Base-by-base conservation (phyloP, 2,888 invertebrate species). In the Mythimna ferrago region DNA sequence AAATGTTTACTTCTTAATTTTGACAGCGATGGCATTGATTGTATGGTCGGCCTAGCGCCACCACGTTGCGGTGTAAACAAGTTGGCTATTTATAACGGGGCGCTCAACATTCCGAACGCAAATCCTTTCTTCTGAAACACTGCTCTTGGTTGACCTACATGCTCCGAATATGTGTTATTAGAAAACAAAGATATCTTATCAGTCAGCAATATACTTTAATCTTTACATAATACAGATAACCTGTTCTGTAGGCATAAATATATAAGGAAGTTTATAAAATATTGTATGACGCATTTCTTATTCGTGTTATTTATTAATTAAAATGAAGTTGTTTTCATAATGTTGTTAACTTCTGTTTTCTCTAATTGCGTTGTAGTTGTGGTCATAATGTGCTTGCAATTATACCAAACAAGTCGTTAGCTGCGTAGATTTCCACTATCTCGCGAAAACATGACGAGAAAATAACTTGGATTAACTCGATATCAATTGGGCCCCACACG, bases 161-260 rank as follows among this genome's bases (percentile, higher is more conserved):
- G 62, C 58, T 10, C n/a, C 1, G n/a, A 58, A 76, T 69, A 67
- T 76, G 67, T 67, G 67, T 66, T 75, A 66, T 51, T 84, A 70
- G 81, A 77, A 62, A 76, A 85, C 67, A 82, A 63, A 60, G 67
- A 86, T 78, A 76, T 54, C 53, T 63, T 81, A 79, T 76, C 72
- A 66, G n/a, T 56, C 26, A 64, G 54, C 60, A 76, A 79, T 66
- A 65, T 21, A 61, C 65, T 74, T 16, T 67, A 67, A 82, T 76
- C 71, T 86, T 85, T 76, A 72, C 71, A 76, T 78, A 85, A 73
- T 82, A 81, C 48, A 67, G 68, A 81, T 80, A 81, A 66, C 58
- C 53, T 70, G 68, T 77, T 78, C 75, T 53, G 4, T 61, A 48
- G 44, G n/a, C 26, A 61, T 58, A 21, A 19, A 71, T 16, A 32